phyloP scores from a whole-genome alignment of 2,797 vertebrate genomes.

The Epinephelus coioides region DNA sequence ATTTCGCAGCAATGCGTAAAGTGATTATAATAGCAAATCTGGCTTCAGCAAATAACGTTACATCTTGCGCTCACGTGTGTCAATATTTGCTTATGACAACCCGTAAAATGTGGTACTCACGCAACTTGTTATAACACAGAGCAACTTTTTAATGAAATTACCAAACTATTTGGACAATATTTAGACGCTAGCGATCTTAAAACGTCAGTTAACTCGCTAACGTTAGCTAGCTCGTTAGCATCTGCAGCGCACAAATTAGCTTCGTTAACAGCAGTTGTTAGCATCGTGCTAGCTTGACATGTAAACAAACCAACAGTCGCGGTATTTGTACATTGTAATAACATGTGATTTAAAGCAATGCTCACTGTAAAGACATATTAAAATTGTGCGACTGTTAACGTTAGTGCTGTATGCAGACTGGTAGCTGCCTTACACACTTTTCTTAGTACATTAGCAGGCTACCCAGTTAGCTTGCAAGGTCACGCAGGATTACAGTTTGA shows the following conservation, averaged over 20 bases:
- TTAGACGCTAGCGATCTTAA: rapidly evolving
- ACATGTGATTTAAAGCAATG: neutral
- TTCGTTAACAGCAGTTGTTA: neutral
- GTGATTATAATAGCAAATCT: neutral
- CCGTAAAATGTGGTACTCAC: too few species aligned
- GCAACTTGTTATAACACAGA: neutral
- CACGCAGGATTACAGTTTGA: conserved; percentile 59
- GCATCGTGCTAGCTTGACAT: conserved; percentile 25
- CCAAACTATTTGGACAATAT: neutral
- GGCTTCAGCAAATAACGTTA: neutral
- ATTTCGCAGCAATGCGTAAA: neutral
- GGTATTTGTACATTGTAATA: neutral
- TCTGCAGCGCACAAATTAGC: conserved; percentile 19
- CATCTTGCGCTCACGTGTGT: conserved; percentile 20
- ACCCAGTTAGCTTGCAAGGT: conserved; percentile 73
- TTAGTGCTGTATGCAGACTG: neutral
- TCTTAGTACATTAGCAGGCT: conserved; percentile 38
- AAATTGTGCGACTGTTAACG: neutral
- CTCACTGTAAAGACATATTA: rapidly evolving
- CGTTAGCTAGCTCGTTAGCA: conserved; percentile 28
- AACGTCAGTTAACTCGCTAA: neutral
- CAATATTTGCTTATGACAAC: neutral
- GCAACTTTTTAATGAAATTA: neutral
- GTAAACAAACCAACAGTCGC: conserved; percentile 56
- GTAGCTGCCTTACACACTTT: neutral